Evolutionary conservation across 2,888 invertebrate species (phyloP).

Genomic region (Torymus texanus): DNA sequence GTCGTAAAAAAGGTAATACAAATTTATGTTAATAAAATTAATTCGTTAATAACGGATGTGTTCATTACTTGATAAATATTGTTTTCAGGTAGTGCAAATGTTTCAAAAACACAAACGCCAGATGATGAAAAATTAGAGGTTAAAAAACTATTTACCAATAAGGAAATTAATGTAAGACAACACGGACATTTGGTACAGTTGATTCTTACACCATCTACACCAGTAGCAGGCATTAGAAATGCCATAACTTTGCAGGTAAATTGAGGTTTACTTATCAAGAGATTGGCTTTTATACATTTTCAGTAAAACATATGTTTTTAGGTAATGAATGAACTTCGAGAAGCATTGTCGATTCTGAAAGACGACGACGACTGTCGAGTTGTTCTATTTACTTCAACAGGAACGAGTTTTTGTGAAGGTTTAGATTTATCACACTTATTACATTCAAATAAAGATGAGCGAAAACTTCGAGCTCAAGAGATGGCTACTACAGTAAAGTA

Average conservation of each 20-base stretch:
- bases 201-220: slow-evolving; percentile 77
- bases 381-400: slow-evolving; percentile 86
- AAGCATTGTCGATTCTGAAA: slow-evolving; percentile 80
- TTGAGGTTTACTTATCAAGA: background rate
- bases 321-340: slow-evolving; percentile 86
- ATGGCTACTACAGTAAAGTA: slow-evolving; percentile 86
- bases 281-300: background rate
- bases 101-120: slow-evolving; percentile 39
- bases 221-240: slow-evolving; percentile 79
- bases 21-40: background rate
- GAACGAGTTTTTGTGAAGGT: slow-evolving; percentile 87
- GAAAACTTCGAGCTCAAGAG: slow-evolving; percentile 81
- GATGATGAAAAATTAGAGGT: slow-evolving; percentile 54
- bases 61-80: slow-evolving; percentile 18
- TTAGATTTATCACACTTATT: slow-evolving; percentile 85
- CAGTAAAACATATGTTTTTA: slow-evolving; percentile 67
- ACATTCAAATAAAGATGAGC: slow-evolving; percentile 78
- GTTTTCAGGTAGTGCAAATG: slow-evolving; percentile 61
- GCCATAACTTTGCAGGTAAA: slow-evolving; percentile 80
- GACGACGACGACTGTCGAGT: slow-evolving; percentile 81
- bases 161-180: slow-evolving; percentile 79
- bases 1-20: slow-evolving; percentile 65
- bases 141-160: slow-evolving; percentile 68
- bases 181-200: slow-evolving; percentile 81
- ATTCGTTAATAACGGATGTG: background rate